A percentile compares a stretch with the other conserved stretches of the same genome.
These are phyloP conservation scores for Cheumatopsyche charites DNA, from an alignment of 1,140 invertebrate species.

Conservation along the genomic window DNA sequence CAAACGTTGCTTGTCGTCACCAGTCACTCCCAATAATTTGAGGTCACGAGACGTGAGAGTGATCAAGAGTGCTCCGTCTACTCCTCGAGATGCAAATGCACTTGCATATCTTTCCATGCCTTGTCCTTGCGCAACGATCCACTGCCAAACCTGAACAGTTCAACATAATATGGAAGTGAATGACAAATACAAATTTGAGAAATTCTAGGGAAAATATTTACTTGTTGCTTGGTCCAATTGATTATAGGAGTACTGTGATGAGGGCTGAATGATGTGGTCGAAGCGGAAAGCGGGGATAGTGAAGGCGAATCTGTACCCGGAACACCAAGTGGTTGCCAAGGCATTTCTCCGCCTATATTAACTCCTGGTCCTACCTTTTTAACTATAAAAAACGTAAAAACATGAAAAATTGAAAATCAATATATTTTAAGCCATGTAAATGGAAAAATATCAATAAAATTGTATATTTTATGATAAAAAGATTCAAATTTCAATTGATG, in stretches of 20 bases:
- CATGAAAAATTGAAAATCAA: too few species aligned
- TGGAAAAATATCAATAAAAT: too few species aligned
- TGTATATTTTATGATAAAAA: too few species aligned
- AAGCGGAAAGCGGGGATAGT: conserved; percentile 55
- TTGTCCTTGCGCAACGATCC: conserved; percentile 77
- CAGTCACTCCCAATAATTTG: conserved; percentile 80
- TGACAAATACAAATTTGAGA: conserved; percentile 1
- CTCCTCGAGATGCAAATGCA: conserved; percentile 81
- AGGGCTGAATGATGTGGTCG: conserved; percentile 51
- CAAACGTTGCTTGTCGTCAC: conserved; percentile 80
- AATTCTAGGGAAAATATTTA: conserved; percentile 50
- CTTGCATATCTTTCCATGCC: conserved; percentile 84
- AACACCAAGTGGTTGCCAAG: conserved; percentile 60
- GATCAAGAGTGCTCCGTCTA: conserved; percentile 82
- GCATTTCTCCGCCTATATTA: conserved; percentile 60
- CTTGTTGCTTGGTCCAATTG: conserved; percentile 89
- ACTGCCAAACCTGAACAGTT: conserved; percentile 78
- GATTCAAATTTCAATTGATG: too few species aligned
- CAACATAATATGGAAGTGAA: not conserved
- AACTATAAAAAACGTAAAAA: conserved; percentile 60
- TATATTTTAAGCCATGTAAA: too few species aligned
- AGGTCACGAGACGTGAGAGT: conserved; percentile 86
- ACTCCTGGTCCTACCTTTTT: conserved; percentile 69
- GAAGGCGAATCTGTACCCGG: conserved; percentile 56
- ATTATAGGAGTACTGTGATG: conserved; percentile 70